These are phyloP conservation scores for Ephialtes manifestator DNA, from an alignment of 2,888 invertebrate genomes.

Conservation along the genomic window DNA sequence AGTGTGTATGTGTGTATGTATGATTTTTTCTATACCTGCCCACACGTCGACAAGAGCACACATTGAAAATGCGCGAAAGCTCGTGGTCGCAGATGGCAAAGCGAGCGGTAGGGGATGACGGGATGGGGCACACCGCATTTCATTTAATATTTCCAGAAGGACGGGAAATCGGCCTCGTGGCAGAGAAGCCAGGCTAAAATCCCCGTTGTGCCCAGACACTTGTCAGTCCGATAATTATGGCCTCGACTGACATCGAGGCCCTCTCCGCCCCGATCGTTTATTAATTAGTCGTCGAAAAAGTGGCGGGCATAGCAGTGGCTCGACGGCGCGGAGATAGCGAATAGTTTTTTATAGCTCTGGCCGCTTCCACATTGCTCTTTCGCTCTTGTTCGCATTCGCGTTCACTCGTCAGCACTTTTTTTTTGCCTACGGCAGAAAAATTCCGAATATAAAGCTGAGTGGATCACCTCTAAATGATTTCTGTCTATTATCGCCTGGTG, in stretches of 20 bases:
- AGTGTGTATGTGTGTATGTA: not conserved
- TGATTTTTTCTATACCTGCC: slow-evolving; percentile 28
- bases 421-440: slow-evolving; percentile 12
- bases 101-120: not conserved
- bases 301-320: slow-evolving; percentile 13
- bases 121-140: slow-evolving; percentile 56
- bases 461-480: slow-evolving; percentile 48
- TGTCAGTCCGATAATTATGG: slow-evolving; percentile 67
- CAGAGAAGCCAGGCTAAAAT: not conserved
- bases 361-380: slow-evolving; percentile 11
- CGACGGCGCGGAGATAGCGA: slow-evolving; percentile 36
- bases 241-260: slow-evolving; percentile 62
- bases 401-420: slow-evolving; percentile 13
- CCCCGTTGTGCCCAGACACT: slow-evolving; percentile 42
- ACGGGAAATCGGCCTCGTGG: slow-evolving; percentile 26
- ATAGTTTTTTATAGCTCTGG: slow-evolving; percentile 48
- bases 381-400: slow-evolving; percentile 13
- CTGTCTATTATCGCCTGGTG: slow-evolving; percentile 25
- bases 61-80: slow-evolving; percentile 54
- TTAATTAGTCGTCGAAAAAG: slow-evolving; percentile 70
- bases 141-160: slow-evolving; percentile 65
- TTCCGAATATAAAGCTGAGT: slow-evolving; percentile 47
- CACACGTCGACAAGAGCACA: slow-evolving; percentile 62
- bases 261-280: slow-evolving; percentile 62
- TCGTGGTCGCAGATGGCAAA: slow-evolving; percentile 48